Evolutionary conservation across 1,140 invertebrate genomes (phyloP).

Genomic region (Adelges cooleyi): DNA sequence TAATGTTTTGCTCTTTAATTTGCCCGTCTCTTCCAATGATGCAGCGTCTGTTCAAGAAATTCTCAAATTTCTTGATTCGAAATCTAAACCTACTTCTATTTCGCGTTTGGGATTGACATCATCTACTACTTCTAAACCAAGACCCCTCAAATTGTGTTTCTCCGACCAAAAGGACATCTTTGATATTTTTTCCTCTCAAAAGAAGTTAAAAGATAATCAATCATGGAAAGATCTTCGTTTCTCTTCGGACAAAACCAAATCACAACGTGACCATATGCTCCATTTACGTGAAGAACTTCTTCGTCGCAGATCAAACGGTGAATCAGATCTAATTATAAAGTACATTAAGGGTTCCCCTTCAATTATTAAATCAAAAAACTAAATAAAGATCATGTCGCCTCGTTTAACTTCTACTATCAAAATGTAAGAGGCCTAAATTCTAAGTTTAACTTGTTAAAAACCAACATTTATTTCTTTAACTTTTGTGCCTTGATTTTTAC

Average conservation of each 20-base stretch:
- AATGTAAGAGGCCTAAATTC: not conserved
- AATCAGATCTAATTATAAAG: not conserved
- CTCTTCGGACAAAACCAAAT: not conserved
- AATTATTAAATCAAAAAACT: not conserved
- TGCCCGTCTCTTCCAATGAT: not conserved
- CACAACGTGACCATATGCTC: not conserved
- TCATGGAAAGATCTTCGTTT: not conserved
- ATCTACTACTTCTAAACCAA: not conserved
- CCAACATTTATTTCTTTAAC: not conserved
- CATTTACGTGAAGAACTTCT: not conserved
- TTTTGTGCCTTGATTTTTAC: not conserved
- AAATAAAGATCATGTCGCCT: not conserved
- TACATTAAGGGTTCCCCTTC: not conserved
- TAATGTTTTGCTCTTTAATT: not conserved
- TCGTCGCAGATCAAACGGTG: not conserved
- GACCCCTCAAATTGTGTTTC: not conserved
- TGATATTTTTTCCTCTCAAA: not conserved
- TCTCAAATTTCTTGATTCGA: not conserved
- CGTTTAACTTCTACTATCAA: not conserved
- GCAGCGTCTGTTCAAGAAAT: not conserved
- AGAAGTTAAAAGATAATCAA: not conserved
- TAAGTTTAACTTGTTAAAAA: not conserved
- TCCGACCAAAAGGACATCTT: not conserved
- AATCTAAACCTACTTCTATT: not conserved
- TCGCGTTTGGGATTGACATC: not conserved